Evolutionary conservation across 2,113 vertebrate species (phyloP).

Genomic region (Aegithalos caudatus): DNA sequence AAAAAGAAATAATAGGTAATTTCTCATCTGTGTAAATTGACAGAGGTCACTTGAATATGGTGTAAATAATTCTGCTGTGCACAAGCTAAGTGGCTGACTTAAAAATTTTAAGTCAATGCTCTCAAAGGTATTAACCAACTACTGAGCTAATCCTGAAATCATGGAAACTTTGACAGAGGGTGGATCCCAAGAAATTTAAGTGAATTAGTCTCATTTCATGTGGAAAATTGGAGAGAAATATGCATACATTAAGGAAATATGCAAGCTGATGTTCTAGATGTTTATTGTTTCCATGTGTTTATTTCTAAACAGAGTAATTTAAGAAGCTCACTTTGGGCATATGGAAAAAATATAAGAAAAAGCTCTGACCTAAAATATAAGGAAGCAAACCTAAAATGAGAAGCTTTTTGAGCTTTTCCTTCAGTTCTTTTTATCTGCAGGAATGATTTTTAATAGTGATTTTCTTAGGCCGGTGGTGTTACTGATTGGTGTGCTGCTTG

Average conservation of each 20-base stretch:
- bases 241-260: constrained; percentile 69
- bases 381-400: not conserved
- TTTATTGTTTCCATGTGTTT: constrained; percentile 72
- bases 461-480: not conserved
- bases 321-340: constrained; percentile 31
- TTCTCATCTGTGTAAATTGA: not conserved
- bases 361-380: not conserved
- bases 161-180: constrained; percentile 46
- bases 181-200: constrained; percentile 56
- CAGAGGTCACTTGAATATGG: not conserved
- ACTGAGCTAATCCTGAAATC: constrained; percentile 32
- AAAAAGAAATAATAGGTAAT: not conserved
- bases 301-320: constrained; percentile 66
- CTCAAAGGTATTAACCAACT: constrained; percentile 36
- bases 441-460: not conserved
- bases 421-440: not conserved
- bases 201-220: constrained; percentile 65
- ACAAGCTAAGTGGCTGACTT: not conserved
- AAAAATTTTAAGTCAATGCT: not conserved
- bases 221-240: constrained; percentile 67
- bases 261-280: constrained; percentile 55
- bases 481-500: not conserved
- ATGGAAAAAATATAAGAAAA: constrained; percentile 39
- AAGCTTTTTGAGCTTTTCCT: not conserved
- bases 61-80: not conserved